These are phyloP conservation scores for Rhyacophila evoluta DNA, from an alignment of 2,888 invertebrate genomes.

Conservation along the genomic window DNA sequence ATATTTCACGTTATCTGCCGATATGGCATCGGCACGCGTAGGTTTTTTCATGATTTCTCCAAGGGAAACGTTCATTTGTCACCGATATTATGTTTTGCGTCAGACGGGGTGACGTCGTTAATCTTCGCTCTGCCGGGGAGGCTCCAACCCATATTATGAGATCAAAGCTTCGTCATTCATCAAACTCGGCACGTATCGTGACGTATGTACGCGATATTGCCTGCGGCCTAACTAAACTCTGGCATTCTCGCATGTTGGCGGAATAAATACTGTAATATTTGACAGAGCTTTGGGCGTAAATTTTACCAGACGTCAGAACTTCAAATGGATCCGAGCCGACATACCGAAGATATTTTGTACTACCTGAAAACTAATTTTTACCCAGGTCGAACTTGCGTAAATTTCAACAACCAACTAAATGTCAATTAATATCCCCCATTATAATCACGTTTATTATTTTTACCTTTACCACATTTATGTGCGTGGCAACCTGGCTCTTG, in stretches of 20 bases:
- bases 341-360: neutral
- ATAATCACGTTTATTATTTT: too few species aligned
- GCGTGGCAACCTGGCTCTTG: too few species aligned
- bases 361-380: too few species aligned
- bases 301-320: neutral
- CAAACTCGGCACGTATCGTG: slow-evolving; percentile 23
- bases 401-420: too few species aligned
- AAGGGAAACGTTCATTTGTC: slow-evolving; percentile 48
- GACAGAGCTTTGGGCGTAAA: neutral
- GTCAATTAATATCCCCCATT: too few species aligned
- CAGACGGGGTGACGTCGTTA: slow-evolving; percentile 40
- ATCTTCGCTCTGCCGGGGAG: slow-evolving; percentile 37
- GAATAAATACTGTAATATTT: neutral
- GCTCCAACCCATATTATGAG: slow-evolving; percentile 37
- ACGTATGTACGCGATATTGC: neutral
- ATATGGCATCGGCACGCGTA: neutral
- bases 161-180: slow-evolving; percentile 44
- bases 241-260: neutral
- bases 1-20: slow-evolving; percentile 17
- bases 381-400: too few species aligned
- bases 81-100: slow-evolving; percentile 47
- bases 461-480: too few species aligned
- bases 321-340: neutral
- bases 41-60: slow-evolving; percentile 45
- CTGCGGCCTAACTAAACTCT: slow-evolving; percentile 3